Evolutionary conservation across 1,140 invertebrate species (phyloP), one percentile per base, ranked within the genome.

Genomic region (Trigoniulus corallinus): DNA sequence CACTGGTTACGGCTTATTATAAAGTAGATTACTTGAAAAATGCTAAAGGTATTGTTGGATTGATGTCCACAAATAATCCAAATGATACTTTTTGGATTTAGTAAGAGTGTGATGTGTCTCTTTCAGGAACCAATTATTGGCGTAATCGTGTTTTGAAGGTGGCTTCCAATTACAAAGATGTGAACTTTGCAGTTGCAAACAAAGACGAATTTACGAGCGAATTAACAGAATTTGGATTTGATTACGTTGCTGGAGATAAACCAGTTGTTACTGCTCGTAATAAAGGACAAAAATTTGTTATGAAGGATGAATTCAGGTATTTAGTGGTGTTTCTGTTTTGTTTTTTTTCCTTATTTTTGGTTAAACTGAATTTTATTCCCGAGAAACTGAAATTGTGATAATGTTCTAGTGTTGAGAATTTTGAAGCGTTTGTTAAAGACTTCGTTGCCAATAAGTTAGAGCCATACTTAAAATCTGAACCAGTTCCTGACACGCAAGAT

Each of bases 1-100:
- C 95, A 2, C 62, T 94, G 46, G 75, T 98, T 34, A 79, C 93
- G 53, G 93, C 85, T 23, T 98, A 92, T 66, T 99, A 84, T 66
- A 76, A 74, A 64, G 91, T 98, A 4, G 94, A 99, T 69, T 98
- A 98, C 62, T 76, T 82, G 0, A 97, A 96, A 69, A 97, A 99
- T 67, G 74, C 82, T 10, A 98, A 98, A 67, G 81, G 75, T 68
- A 62, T 15, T n/a, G n/a, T n/a, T n/a, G n/a, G n/a, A n/a, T n/a
- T n/a, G n/a, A n/a, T n/a, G n/a, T n/a, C n/a, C n/a, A n/a, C n/a
- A n/a, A n/a, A n/a, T n/a, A n/a, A n/a, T n/a, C n/a, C n/a, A n/a
- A n/a, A n/a, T n/a, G n/a, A n/a, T n/a, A n/a, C n/a, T n/a, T n/a
- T n/a, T n/a, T n/a, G n/a, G n/a, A n/a, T n/a, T n/a, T n/a, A n/a